These are phyloP conservation scores for Xanthostigma xanthostigma DNA, from an alignment of 2,888 invertebrate genomes.

Conservation along the genomic window DNA sequence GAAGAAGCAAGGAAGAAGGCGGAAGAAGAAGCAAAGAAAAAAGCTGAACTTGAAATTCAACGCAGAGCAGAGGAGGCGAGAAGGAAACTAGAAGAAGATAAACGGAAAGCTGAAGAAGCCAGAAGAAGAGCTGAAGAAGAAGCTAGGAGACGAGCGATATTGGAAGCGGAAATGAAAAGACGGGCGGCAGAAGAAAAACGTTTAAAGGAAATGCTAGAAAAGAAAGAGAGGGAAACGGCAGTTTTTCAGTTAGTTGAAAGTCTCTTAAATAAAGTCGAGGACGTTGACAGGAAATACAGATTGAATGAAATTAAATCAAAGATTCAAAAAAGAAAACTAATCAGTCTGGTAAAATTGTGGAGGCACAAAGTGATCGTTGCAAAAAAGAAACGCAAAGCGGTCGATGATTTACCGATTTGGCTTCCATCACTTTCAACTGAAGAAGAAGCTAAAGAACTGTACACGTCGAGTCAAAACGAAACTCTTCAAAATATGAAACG, in stretches of 20 bases:
- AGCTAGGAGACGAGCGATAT: not conserved
- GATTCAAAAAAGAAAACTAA: slow-evolving; percentile 23
- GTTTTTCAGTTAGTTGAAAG: slow-evolving; percentile 22
- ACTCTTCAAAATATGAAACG: slow-evolving; percentile 32
- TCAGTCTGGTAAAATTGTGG: slow-evolving; percentile 33
- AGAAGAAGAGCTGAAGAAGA: slow-evolving; percentile 2
- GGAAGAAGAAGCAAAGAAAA: not conserved
- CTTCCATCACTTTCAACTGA: slow-evolving; percentile 27
- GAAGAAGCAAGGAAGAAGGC: not conserved
- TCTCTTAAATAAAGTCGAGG: slow-evolving; percentile 24
- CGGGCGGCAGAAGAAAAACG: slow-evolving; percentile 16
- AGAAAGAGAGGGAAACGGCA: slow-evolving; percentile 17
- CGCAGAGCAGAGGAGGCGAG: slow-evolving; percentile 1
- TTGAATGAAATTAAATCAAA: slow-evolving; percentile 26
- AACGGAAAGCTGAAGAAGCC: slow-evolving; percentile 8
- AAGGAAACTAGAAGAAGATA: slow-evolving; percentile 5
- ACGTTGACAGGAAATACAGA: slow-evolving; percentile 22
- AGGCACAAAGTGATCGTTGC: slow-evolving; percentile 24
- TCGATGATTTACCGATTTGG: slow-evolving; percentile 40
- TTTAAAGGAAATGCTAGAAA: slow-evolving; percentile 11
- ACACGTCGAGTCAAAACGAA: slow-evolving; percentile 27
- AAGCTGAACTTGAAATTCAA: not conserved
- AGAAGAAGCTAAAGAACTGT: slow-evolving; percentile 30
- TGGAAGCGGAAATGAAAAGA: not conserved
- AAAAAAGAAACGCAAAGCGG: slow-evolving; percentile 31